Conservation (phyloP, 2,888 invertebrate species). For the Eupithecia exiguata region DNA sequence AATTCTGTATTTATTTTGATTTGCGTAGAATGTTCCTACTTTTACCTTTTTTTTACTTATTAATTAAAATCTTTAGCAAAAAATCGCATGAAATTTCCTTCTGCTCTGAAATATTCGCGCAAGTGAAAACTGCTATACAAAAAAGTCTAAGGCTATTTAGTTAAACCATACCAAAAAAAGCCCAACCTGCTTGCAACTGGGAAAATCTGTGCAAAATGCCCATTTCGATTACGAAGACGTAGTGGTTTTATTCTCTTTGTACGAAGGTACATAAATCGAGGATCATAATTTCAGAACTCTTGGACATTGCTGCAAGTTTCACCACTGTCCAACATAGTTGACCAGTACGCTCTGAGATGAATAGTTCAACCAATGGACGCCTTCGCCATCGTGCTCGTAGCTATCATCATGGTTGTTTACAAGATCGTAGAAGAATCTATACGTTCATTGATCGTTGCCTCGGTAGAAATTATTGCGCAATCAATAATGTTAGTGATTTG, state of each 20-base stretch:
- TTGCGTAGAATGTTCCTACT: not conserved
- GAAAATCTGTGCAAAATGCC: not conserved
- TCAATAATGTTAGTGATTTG: not conserved
- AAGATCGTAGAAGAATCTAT: conserved; percentile 54
- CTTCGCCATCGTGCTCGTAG: conserved; percentile 32
- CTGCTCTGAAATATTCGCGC: not conserved
- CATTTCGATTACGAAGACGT: no score
- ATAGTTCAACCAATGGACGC: conserved; percentile 42
- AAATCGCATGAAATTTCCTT: not conserved
- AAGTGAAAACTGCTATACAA: not conserved
- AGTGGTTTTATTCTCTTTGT: no score
- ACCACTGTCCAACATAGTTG: not conserved
- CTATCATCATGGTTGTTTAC: conserved; percentile 38
- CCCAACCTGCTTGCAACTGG: not conserved
- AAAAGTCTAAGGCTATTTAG: not conserved
- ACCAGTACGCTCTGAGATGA: not conserved
- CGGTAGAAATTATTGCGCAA: conserved; percentile 15
- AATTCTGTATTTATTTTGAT: not conserved
- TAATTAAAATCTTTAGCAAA: not conserved
- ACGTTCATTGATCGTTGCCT: conserved; percentile 47
- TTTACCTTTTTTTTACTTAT: not conserved
- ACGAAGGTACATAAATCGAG: not conserved
- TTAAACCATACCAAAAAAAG: not conserved
- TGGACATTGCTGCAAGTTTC: not conserved
- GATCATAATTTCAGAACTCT: not conserved